Percentiles rank a stretch among this genome's conserved stretches.
Evolutionary conservation across 2,797 vertebrate species (phyloP).

Genomic region (Rhinatrema bivittatum): DNA sequence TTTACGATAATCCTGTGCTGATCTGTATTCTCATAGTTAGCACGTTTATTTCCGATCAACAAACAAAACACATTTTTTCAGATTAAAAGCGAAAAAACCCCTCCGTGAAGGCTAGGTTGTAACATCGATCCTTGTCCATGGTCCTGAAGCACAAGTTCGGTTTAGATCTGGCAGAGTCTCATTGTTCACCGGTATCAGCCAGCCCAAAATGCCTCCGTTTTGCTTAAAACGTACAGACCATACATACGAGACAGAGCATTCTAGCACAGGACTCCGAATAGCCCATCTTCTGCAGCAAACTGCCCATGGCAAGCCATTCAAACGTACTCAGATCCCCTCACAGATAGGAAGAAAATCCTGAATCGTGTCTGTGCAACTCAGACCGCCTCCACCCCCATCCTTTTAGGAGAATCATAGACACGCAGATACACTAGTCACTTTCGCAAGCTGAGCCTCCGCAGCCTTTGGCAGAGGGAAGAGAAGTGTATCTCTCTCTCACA

Average conservation of each 20-base stretch:
- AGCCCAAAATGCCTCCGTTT: too few relatives aligned
- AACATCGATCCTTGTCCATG: neutral
- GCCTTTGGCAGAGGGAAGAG: neutral
- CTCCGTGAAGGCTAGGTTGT: neutral
- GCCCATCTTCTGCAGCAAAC: conserved; percentile 1
- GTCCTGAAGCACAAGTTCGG: conserved; percentile 10
- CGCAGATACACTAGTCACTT: neutral
- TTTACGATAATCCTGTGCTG: conserved; percentile 24
- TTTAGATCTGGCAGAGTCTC: too few relatives aligned
- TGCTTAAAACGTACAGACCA: too few relatives aligned
- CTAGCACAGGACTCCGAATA: neutral
- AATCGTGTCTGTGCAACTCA: conserved; percentile 5
- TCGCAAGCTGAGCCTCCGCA: neutral
- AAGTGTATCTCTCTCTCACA: neutral
- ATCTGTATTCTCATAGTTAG: conserved; percentile 27
- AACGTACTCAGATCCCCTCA: neutral
- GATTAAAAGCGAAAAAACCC: neutral
- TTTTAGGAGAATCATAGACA: conserved; percentile 5
- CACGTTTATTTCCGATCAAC: conserved; percentile 4
- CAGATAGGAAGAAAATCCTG: neutral
- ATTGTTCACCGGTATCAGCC: too few relatives aligned
- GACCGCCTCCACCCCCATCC: conserved; percentile 12
- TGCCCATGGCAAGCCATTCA: neutral
- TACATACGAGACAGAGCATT: too few relatives aligned
- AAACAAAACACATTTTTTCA: too few relatives aligned